A percentile compares a stretch with the other conserved stretches of the same genome.
Evolutionary conservation across 2,113 vertebrate genomes (phyloP).

Genomic region (Passer domesticus): DNA sequence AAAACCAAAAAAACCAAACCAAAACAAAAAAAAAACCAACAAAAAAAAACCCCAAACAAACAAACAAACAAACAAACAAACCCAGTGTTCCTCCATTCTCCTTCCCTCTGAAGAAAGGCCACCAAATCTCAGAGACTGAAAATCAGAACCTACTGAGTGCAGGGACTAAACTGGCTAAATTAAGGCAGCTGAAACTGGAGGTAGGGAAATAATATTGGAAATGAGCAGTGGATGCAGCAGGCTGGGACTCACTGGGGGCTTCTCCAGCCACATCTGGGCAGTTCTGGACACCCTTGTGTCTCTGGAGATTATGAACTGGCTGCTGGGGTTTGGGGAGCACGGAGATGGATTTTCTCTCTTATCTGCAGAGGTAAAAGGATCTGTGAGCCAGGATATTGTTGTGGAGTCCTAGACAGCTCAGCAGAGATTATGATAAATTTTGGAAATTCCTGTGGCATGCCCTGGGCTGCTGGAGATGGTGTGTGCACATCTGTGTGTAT

Average conservation of each 20-base stretch:
- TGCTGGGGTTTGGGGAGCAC: rapidly evolving
- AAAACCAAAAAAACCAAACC: no score
- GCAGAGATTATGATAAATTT: background rate
- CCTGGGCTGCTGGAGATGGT: background rate
- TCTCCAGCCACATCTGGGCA: background rate
- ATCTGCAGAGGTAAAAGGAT: background rate
- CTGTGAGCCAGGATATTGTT: rapidly evolving
- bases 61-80: background rate
- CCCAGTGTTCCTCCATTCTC: background rate
- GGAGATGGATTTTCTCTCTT: background rate
- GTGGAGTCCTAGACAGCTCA: background rate
- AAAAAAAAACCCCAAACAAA: no score
- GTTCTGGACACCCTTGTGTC: no score
- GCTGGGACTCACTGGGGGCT: background rate
- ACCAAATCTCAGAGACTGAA: background rate
- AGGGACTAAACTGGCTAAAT: background rate
- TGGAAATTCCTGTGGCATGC: background rate
- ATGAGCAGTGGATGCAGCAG: background rate
- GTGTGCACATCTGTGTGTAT: background rate
- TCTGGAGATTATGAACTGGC: background rate
- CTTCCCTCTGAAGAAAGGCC: background rate
- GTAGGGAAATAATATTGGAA: background rate
- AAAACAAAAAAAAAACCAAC: no score
- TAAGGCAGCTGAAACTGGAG: background rate
- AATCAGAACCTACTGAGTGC: background rate